Base-by-base conservation (phyloP, 2,888 invertebrate species). In the Helobdella robusta region DNA sequence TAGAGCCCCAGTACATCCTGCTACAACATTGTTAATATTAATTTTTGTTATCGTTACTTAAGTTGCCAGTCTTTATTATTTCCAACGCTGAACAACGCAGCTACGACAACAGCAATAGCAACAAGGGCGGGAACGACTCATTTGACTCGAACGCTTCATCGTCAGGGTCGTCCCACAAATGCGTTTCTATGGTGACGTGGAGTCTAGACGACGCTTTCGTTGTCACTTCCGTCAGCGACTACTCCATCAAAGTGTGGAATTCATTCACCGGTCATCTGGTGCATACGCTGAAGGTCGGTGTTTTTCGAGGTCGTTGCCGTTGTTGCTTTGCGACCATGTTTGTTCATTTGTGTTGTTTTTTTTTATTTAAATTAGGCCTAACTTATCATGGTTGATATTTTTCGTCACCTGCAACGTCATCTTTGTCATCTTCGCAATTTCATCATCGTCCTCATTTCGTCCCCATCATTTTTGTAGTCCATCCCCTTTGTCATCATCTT, bases 101-200 rank as follows among this genome's bases (percentile, higher is more conserved):
- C n/a, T n/a, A n/a, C n/a, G n/a, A n/a, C n/a, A n/a, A n/a, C n/a
- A n/a, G n/a, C n/a, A n/a, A n/a, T n/a, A n/a, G n/a, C n/a, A n/a
- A n/a, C n/a, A n/a, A n/a, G n/a, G n/a, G n/a, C n/a, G n/a, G n/a
- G n/a, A n/a, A n/a, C n/a, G n/a, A n/a, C n/a, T n/a, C n/a, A n/a
- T n/a, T n/a, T n/a, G n/a, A n/a, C n/a, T 25, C 25, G 3, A 3
- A 18, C 3, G 28, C 54, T 4, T 54, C 54, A 11, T 8, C 6
- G 6, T 54, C 54, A 3, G 11, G 5, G 6, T 32, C 54, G 11
- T n/a, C 23, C 18, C 32, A 64, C 50, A 77, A 85, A 11, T 86
- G 88, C 82, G 93, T 97, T 18, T 92, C 92, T 0, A 97, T 97
- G 93, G 92, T 97, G 5, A 87, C 88, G 67, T 98, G 97, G 97